Evolutionary conservation across 2,888 invertebrate species (phyloP).

Genomic region (Petrolisthes cinctipes): DNA sequence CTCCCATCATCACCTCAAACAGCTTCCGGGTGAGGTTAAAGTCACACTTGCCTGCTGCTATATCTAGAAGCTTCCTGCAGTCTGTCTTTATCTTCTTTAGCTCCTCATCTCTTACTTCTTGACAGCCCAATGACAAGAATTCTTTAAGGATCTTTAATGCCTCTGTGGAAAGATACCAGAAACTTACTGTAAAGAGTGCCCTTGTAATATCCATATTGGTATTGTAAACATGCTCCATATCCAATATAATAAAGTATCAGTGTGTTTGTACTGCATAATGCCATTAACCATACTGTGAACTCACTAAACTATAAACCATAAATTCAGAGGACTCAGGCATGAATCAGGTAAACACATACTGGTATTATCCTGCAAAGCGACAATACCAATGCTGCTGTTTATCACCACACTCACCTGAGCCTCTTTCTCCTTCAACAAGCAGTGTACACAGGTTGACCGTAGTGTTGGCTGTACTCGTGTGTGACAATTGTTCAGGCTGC

Average conservation of each 20-base stretch:
- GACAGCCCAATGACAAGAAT: background rate
- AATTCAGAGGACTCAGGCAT: too few species aligned
- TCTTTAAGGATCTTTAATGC: conserved; percentile 26
- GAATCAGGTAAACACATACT: too few species aligned
- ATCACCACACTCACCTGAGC: background rate
- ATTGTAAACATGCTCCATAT: too few species aligned
- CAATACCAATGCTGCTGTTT: too few species aligned
- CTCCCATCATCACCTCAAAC: background rate
- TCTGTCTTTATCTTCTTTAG: conserved; percentile 5
- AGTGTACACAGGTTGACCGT: background rate
- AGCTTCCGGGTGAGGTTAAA: background rate
- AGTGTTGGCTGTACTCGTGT: background rate
- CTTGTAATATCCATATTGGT: too few species aligned
- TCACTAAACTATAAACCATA: too few species aligned
- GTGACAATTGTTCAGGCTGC: background rate
- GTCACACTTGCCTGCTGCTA: conserved; percentile 21
- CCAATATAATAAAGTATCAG: background rate
- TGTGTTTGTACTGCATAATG: too few species aligned
- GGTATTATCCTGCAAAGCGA: too few species aligned
- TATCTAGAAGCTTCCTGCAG: conserved; percentile 12
- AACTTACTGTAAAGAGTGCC: too few species aligned
- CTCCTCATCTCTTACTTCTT: background rate
- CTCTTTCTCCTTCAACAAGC: background rate
- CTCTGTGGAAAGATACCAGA: background rate
- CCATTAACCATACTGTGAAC: too few species aligned